phyloP scores from a whole-genome alignment of 2,797 vertebrate species.

The Phataginus tricuspis region DNA sequence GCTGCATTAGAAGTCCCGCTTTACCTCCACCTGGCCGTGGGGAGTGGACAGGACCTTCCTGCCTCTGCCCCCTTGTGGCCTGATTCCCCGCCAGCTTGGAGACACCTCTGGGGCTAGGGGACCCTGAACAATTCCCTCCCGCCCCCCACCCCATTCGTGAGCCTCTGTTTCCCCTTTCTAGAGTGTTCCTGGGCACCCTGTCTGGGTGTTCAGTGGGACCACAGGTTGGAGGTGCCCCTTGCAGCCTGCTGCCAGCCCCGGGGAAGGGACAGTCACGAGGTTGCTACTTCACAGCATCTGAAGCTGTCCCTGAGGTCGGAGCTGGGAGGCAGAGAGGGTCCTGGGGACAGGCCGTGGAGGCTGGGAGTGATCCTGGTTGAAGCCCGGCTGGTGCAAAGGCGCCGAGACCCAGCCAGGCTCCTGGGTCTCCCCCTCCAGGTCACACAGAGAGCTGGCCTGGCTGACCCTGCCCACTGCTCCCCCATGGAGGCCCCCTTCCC shows the following conservation, averaged over 20 bases:
- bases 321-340: background rate
- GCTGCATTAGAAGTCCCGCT: too few species aligned
- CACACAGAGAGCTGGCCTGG: background rate
- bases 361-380: background rate
- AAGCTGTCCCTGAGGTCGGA: background rate
- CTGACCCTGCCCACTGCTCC: background rate
- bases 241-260: background rate
- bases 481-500: too few species aligned
- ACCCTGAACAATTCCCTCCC: background rate
- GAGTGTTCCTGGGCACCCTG: background rate
- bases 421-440: background rate
- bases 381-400: background rate
- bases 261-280: background rate
- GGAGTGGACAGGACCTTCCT: too few species aligned
- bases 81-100: background rate
- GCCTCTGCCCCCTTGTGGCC: rapidly evolving
- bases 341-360: rapidly evolving
- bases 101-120: background rate
- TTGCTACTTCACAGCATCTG: background rate
- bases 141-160: background rate
- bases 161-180: background rate
- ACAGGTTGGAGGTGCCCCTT: background rate
- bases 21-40: too few species aligned
- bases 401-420: background rate
- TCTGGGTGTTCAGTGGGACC: too few species aligned